A percentile compares a stretch with the other conserved stretches of the same genome.
These are phyloP conservation scores for Anoplolepis gracilipes DNA, from an alignment of 1,140 invertebrate genomes.

Conservation along the genomic window DNA sequence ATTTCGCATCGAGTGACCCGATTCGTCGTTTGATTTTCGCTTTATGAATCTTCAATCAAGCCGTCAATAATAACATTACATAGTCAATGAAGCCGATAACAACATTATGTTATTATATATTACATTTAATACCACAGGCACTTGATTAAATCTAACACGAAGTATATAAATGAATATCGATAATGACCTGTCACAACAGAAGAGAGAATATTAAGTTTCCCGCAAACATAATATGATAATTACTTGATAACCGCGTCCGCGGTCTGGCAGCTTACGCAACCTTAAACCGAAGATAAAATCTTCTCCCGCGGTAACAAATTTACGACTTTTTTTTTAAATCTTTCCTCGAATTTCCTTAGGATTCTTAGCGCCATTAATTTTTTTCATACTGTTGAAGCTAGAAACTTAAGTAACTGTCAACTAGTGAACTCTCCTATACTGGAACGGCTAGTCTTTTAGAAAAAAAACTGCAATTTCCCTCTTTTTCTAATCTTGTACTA, in stretches of 20 bases:
- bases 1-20: constrained; percentile 27
- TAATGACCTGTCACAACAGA: constrained; percentile 8
- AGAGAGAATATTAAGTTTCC: constrained; percentile 41
- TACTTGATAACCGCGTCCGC: background rate
- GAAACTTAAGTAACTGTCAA: too few species aligned
- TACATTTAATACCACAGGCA: background rate
- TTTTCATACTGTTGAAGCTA: too few species aligned
- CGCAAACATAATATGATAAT: constrained; percentile 51
- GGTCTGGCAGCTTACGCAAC: constrained; percentile 12
- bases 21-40: constrained; percentile 38
- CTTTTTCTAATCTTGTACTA: too few species aligned
- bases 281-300: background rate
- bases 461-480: too few species aligned
- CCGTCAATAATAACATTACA: background rate
- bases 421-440: too few species aligned
- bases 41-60: background rate
- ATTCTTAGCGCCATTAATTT: too few species aligned
- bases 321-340: background rate
- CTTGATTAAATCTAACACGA: constrained; percentile 34
- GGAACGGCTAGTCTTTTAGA: too few species aligned
- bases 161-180: constrained; percentile 30
- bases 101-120: background rate
- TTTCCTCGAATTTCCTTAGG: background rate
- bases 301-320: background rate
- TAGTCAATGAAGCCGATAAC: background rate